These are phyloP conservation scores for Archips xylosteana DNA, from an alignment of 2,888 invertebrate genomes.

Conservation along the genomic window DNA sequence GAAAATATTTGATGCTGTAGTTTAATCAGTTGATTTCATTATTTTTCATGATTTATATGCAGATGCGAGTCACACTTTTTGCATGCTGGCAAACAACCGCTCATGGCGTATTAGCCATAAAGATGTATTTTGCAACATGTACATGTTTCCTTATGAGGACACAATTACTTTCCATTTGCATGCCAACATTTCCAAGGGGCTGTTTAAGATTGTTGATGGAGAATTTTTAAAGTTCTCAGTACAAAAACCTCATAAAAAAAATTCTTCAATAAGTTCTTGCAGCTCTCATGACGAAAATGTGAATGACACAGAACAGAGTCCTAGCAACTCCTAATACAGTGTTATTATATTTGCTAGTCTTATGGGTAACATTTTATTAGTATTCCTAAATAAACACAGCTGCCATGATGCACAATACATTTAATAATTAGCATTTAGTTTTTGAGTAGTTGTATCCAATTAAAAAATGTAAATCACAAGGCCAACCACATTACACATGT, in stretches of 20 bases:
- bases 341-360: constrained; percentile 3
- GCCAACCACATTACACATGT: background rate
- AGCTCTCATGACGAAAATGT: constrained; percentile 36
- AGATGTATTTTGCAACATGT: constrained; percentile 56
- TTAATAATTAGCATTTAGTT: constrained; percentile 1
- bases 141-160: constrained; percentile 50
- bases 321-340: constrained; percentile 10
- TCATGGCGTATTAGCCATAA: constrained; percentile 58
- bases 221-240: constrained; percentile 47
- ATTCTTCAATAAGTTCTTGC: constrained; percentile 40
- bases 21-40: constrained; percentile 34
- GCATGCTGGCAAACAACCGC: constrained; percentile 70
- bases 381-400: constrained; percentile 17
- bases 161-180: constrained; percentile 38
- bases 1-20: background rate
- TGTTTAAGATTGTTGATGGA: constrained; percentile 49
- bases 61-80: constrained; percentile 61
- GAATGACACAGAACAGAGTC: constrained; percentile 24
- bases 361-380: constrained; percentile 22
- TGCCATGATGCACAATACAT: constrained; percentile 17
- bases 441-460: constrained; percentile 10
- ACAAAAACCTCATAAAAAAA: constrained; percentile 42
- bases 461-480: background rate
- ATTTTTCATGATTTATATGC: constrained; percentile 56
- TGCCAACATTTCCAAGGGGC: constrained; percentile 41